Base-by-base conservation (phyloP, 2,888 invertebrate genomes). In the Eupithecia tripunctaria region DNA sequence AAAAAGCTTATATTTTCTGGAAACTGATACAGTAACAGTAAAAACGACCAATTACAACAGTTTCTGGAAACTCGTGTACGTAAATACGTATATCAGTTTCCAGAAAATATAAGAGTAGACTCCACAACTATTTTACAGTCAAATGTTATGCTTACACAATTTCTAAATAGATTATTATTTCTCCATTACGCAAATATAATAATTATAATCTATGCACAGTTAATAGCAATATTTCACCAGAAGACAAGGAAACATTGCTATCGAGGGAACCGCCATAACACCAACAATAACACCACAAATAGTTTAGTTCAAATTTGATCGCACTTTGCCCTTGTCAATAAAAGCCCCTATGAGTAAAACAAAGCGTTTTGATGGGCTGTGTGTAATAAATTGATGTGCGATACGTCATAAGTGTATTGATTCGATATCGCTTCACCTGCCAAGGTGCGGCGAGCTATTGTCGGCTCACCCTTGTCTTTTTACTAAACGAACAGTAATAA, bases 341-440 rank as follows among this genome's bases (percentile, higher is more conserved):
- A 68, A 32, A 29, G 32, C 72, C 75, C 70, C 72, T 71, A 32
- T 15, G 51, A 12, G 38, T 70, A 68, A 71, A 71, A 74, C 71
- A 74, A 74, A 71, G 66, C 41, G 15, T 47, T 27, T 51, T 74
- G 68, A 74, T 60, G 38, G 32, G 32, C 59, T 25, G 60, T 25
- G 56, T 56, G 12, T 74, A 75, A 66, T 81, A 78, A 79, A 75
- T 76, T 79, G 80, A 82, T 79, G 79, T 78, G 73, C 78, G 78
- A 82, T 81, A 80, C 78, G 82, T 84, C 81, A 79, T 77, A 75
- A 25, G 81, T 81, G 82, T 81, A 84, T 85, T 84, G 85, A 85
- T 86, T 87, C 80, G 79, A 81, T 60, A 72, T 38, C 63, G 70
- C 78, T 74, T 73, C 79, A 79, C 75, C 79, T 79, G 79, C 72